Evolutionary conservation across 2,888 invertebrate genomes (phyloP).

Genomic region (Disparrhopalites patrizii): DNA sequence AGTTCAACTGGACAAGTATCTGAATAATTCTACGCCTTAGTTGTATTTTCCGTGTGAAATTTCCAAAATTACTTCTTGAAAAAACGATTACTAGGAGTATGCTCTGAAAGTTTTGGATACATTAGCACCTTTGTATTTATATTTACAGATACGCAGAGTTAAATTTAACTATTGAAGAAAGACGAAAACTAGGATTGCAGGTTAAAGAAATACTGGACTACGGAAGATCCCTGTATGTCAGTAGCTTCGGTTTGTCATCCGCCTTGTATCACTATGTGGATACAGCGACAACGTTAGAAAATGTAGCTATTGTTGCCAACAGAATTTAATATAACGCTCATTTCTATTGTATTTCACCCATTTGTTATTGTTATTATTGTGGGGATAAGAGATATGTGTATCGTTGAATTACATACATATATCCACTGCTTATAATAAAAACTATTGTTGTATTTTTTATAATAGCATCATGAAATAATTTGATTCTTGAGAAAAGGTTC

Average conservation of each 20-base stretch:
- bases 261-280: conserved; percentile 33
- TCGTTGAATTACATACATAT: not conserved
- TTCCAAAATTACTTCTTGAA: too few relatives aligned
- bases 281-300: conserved; percentile 38
- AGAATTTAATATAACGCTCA: not conserved
- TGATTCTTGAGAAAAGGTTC: not conserved
- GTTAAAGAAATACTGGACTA: conserved; percentile 43
- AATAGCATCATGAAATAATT: not conserved
- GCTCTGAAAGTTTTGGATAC: not conserved
- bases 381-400: not conserved
- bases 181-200: conserved; percentile 32
- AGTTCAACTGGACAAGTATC: too few relatives aligned
- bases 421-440: not conserved
- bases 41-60: too few relatives aligned
- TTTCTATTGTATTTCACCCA: not conserved
- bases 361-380: too few relatives aligned
- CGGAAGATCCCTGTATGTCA: conserved; percentile 31
- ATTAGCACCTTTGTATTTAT: too few relatives aligned
- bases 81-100: not conserved
- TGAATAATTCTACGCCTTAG: too few relatives aligned
- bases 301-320: conserved; percentile 37
- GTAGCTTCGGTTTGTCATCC: conserved; percentile 19
- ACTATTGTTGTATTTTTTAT: not conserved
- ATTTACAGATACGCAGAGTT: conserved; percentile 27
- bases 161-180: conserved; percentile 21